Percentiles rank a stretch among this genome's conserved stretches.
phyloP scores from a whole-genome alignment of 2,113 vertebrate genomes.

The Machaerirhynchus nigripectus region DNA sequence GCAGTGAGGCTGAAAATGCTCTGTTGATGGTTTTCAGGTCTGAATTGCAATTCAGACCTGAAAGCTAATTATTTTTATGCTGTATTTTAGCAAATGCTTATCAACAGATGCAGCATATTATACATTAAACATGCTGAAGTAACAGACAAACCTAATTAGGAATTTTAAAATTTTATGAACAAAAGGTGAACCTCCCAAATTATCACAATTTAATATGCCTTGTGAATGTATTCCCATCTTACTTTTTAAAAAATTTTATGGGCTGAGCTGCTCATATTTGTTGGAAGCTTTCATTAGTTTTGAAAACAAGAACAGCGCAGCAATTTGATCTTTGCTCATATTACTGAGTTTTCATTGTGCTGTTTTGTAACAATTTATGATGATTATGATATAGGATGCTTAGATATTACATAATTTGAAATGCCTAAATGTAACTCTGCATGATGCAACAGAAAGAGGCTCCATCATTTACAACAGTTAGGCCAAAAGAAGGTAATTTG shows the following conservation, averaged over 20 bases:
- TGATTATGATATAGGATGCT: slow-evolving; percentile 1
- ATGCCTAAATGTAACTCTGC: slow-evolving; percentile 48
- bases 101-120: slow-evolving; percentile 60
- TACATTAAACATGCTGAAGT: not conserved
- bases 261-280: not conserved
- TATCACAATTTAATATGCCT: not conserved
- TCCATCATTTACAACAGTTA: slow-evolving; percentile 55
- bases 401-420: slow-evolving; percentile 20
- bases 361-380: not conserved
- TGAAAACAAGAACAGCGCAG: slow-evolving; percentile 22
- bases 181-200: not conserved
- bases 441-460: slow-evolving; percentile 52
- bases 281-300: not conserved
- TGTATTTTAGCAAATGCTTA: slow-evolving; percentile 52
- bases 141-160: not conserved
- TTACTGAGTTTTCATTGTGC: slow-evolving; percentile 23
- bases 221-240: not conserved
- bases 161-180: not conserved
- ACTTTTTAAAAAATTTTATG: not conserved
- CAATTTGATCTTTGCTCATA: not conserved
- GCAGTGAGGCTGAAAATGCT: not conserved
- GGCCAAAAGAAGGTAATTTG: slow-evolving; percentile 65
- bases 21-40: not conserved
- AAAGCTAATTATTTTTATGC: not conserved
- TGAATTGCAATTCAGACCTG: slow-evolving; percentile 12